Conservation (phyloP, 2,113 vertebrate genomes). For the Columbina picui region DNA sequence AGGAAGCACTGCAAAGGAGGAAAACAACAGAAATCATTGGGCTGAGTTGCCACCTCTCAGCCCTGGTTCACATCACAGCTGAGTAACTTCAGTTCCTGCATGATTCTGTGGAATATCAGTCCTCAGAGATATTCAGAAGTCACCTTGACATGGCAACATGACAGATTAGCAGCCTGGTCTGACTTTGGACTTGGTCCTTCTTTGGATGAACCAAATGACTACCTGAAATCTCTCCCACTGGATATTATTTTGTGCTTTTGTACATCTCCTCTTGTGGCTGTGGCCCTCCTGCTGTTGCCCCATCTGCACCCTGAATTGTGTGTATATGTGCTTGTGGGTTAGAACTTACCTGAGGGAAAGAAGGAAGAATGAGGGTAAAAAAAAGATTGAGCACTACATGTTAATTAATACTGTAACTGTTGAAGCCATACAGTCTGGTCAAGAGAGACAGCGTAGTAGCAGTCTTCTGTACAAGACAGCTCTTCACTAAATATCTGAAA, state of each 20-base stretch:
- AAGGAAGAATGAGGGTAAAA: too few species aligned
- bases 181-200: neutral
- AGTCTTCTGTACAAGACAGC: neutral
- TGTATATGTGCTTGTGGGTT: neutral
- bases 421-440: neutral
- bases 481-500: neutral
- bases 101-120: neutral
- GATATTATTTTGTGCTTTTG: neutral
- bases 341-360: neutral
- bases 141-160: neutral
- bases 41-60: neutral
- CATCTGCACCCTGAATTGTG: neutral
- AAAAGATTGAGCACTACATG: neutral
- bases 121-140: neutral
- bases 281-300: neutral
- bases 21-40: neutral
- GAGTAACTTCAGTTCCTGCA: neutral
- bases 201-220: neutral
- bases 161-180: neutral
- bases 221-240: neutral
- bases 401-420: neutral
- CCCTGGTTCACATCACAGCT: neutral
- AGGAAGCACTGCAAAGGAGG: neutral
- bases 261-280: neutral
- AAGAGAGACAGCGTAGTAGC: neutral